Evolutionary conservation across 1,140 invertebrate genomes (phyloP).

Genomic region (Acromyrmex echinatior): DNA sequence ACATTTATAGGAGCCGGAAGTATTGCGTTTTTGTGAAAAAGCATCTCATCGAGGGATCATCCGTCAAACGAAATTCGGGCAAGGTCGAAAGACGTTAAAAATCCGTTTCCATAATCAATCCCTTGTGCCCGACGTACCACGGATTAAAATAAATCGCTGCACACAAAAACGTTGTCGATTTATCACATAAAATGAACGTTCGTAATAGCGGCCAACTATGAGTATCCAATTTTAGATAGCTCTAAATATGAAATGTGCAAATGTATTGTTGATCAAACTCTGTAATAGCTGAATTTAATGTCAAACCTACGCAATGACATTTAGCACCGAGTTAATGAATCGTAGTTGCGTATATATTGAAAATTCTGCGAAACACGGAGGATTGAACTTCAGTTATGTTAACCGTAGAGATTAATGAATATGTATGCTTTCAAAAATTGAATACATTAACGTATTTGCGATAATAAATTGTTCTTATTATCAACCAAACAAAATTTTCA

Average conservation of each 20-base stretch:
- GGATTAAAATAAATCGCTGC: conserved; percentile 38
- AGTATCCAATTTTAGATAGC: conserved; percentile 2
- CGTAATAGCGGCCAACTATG: not conserved
- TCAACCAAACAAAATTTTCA: not conserved
- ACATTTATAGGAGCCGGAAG: not conserved
- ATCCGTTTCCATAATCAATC: conserved; percentile 43
- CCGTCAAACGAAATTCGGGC: conserved; percentile 37
- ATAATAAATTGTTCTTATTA: conserved; percentile 5
- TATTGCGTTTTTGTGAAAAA: conserved; percentile 15
- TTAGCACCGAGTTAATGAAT: conserved; percentile 12
- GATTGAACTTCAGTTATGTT: not conserved
- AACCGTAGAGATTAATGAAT: conserved; percentile 17
- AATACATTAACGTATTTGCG: conserved; percentile 3
- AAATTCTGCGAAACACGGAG: not conserved
- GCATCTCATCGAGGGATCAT: conserved; percentile 39
- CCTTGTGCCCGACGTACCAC: not conserved
- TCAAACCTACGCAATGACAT: conserved; percentile 20
- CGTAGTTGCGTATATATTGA: not conserved
- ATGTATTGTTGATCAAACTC: not conserved
- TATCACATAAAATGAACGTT: not conserved
- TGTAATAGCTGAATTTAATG: conserved; percentile 6
- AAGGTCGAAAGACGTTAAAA: conserved; percentile 42
- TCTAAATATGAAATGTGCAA: conserved; percentile 12
- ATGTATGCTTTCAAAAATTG: conserved; percentile 17
- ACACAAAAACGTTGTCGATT: conserved; percentile 3